Evolutionary conservation across 2,888 invertebrate species (phyloP).

Genomic region (Homarus gammarus): DNA sequence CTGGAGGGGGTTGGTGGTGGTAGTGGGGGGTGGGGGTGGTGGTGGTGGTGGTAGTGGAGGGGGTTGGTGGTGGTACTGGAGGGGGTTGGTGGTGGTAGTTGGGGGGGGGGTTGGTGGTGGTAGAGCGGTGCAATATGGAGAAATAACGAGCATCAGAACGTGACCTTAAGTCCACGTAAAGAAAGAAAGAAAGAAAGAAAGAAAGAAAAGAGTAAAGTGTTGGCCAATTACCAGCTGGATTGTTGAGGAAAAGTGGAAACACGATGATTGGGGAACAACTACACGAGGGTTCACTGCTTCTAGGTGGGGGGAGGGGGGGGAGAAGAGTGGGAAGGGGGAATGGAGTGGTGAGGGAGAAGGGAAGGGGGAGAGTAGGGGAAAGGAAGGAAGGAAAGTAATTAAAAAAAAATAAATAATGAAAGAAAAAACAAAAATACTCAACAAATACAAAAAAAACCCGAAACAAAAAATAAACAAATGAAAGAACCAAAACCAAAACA

Average conservation of each 20-base stretch:
- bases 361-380: too few species aligned
- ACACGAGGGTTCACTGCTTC: not conserved
- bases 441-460: slow-evolving; percentile 2
- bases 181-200: not conserved
- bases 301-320: not conserved
- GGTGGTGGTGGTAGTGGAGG: too few species aligned
- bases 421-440: not conserved
- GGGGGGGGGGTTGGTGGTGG: slow-evolving; percentile 37
- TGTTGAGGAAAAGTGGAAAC: too few species aligned
- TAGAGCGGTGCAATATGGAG: slow-evolving; percentile 61
- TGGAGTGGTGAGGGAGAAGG: too few species aligned
- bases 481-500: too few species aligned
- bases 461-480: not conserved
- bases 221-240: too few species aligned
- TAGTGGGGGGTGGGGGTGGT: too few species aligned
- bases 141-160: slow-evolving; percentile 55
- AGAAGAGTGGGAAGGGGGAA: not conserved
- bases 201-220: too few species aligned
- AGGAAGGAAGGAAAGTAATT: too few species aligned
- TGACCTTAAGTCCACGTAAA: slow-evolving; percentile 26
- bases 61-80: too few species aligned
- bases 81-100: slow-evolving; percentile 30
- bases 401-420: too few species aligned
- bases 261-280: not conserved
- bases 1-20: too few species aligned